These are phyloP conservation scores for Toxostoma redivivum DNA, from an alignment of 2,113 vertebrate genomes.

Conservation along the genomic window DNA sequence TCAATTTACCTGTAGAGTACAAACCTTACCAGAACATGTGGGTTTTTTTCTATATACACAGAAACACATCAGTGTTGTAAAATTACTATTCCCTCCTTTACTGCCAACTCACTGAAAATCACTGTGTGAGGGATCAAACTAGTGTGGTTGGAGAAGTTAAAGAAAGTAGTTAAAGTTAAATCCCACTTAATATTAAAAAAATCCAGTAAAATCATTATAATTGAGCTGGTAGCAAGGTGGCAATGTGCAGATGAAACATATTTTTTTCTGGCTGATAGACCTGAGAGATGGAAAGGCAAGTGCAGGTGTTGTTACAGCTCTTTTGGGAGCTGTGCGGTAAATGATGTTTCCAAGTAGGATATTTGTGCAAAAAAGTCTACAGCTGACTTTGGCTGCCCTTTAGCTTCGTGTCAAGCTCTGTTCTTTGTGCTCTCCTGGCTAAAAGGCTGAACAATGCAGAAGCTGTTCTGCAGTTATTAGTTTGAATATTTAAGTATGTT, in stretches of 20 bases:
- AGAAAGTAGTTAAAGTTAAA: not conserved
- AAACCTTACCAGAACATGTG: not conserved
- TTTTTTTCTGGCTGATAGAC: not conserved
- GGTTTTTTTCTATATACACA: not conserved
- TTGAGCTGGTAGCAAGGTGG: not conserved
- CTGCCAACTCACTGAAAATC: not conserved
- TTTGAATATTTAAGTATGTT: not conserved
- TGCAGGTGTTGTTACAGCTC: not conserved
- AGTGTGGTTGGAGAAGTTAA: not conserved
- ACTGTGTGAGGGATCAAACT: not conserved
- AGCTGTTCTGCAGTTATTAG: not conserved
- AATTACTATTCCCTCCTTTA: not conserved
- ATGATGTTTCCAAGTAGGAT: not conserved
- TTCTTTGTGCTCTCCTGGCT: not conserved
- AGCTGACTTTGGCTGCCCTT: not conserved
- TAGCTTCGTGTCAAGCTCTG: not conserved
- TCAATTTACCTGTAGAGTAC: not conserved
- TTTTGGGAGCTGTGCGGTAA: not conserved
- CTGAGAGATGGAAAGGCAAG: not conserved
- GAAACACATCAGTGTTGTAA: accelerated
- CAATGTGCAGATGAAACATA: not conserved
- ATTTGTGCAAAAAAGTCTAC: not conserved
- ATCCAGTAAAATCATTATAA: not conserved
- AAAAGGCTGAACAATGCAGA: not conserved
- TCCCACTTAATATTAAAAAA: not conserved